Base-by-base conservation (phyloP, 2,888 invertebrate species). In the Dryocosmus kuriphilus region DNA sequence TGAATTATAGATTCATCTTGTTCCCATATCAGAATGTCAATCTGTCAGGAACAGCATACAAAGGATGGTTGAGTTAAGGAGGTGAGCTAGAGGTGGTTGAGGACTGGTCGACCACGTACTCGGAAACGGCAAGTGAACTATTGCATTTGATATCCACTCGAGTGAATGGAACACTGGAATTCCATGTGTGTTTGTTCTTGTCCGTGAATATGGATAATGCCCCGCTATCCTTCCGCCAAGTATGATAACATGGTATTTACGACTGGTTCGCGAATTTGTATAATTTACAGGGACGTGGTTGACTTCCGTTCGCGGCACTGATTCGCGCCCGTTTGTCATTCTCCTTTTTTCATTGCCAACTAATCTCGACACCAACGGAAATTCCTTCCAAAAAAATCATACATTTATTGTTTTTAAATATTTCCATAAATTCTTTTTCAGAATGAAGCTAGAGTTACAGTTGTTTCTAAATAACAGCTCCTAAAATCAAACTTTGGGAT, bases 211-310 rank as follows among this genome's bases (percentile, higher is more conserved):
- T 85, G 84, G 85, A 86, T 88, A 89, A 89, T 88, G 85, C 81
- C 87, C 85, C 85, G 84, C 82, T 84, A 80, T 85, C 86, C 85
- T 88, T 89, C 89, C 89, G 88, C 87, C 87, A 85, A 86, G 84
- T 88, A 88, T 88, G 90, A 90, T 90, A 90, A 90, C 90, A 89
- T 87, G 88, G 87, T 90, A 90, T 90, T 90, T 90, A 90, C 88
- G 87, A 86, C 87, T 86, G 83, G 84, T 78, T 80, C 81, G 84
- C 84, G 85, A 88, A 87, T 86, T 87, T 86, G 85, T 85, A 85
- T 88, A 89, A 89, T 89, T 89, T 89, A 89, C 88, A 85, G 85
- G 84, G 85, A 84, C 84, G 81, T 79, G 75, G 78, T n/a, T 74
- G 60, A 76, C 74, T 60, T 60, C 60, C 57, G 35, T 57, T 74